phyloP scores from a whole-genome alignment of 2,888 invertebrate genomes.

The Tholera decimalis region DNA sequence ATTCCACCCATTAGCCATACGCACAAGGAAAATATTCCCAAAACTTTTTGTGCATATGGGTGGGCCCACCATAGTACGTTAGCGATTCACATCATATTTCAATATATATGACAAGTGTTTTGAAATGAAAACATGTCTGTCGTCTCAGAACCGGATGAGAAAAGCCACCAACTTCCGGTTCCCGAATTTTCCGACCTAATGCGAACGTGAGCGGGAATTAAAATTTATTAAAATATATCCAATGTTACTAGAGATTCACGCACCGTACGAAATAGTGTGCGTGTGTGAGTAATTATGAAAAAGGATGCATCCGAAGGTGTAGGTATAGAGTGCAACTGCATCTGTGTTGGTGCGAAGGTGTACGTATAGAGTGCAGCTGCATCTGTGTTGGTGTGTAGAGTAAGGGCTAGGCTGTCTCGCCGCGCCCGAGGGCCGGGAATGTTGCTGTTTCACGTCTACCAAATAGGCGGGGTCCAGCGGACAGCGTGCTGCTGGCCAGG shows the following conservation, averaged over 20 bases:
- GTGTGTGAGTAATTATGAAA: not conserved
- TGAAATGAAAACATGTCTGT: not conserved
- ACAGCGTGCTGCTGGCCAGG: slow-evolving; percentile 59
- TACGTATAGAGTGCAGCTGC: slow-evolving; percentile 36
- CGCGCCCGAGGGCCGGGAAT: slow-evolving; percentile 12
- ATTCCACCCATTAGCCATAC: no score
- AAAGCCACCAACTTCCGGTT: slow-evolving; percentile 19
- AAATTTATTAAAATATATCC: not conserved
- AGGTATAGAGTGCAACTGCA: slow-evolving; percentile 37
- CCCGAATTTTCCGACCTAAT: slow-evolving; percentile 10
- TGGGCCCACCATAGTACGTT: no score
- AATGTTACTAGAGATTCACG: not conserved
- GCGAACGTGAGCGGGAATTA: not conserved
- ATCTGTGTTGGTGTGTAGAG: slow-evolving; percentile 12
- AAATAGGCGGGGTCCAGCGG: slow-evolving; percentile 61
- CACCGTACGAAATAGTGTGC: not conserved
- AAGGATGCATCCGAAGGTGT: no score
- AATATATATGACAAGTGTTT: not conserved
- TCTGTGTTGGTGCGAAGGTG: slow-evolving; percentile 4
- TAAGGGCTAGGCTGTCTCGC: slow-evolving; percentile 14
- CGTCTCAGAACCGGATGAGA: not conserved
- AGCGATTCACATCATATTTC: not conserved
- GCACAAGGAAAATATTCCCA: no score
- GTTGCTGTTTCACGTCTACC: slow-evolving; percentile 58
- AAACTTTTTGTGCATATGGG: no score